Conservation (phyloP, 1,140 invertebrate species). For the Drosophila fuyamai region DNA sequence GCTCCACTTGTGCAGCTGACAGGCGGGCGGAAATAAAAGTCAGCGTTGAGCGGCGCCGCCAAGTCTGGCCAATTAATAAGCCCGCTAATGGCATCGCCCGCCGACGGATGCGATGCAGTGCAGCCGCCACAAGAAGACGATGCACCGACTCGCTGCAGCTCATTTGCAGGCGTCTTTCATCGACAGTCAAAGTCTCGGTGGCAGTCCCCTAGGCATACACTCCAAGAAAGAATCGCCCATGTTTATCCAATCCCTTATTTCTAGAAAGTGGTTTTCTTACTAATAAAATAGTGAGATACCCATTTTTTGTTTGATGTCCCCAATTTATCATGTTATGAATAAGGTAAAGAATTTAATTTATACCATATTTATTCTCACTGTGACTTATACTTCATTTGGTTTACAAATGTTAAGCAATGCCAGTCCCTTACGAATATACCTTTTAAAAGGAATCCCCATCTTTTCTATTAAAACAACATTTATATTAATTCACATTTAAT, state of each 20-base stretch:
- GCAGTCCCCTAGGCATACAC: neutral
- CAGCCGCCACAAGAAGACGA: neutral
- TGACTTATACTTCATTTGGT: too few relatives aligned
- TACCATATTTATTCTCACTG: too few relatives aligned
- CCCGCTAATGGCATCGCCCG: constrained; percentile 66
- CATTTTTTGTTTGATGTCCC: too few relatives aligned
- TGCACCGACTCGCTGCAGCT: constrained; percentile 32
- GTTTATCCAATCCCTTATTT: too few relatives aligned
- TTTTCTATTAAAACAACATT: too few relatives aligned
- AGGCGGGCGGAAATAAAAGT: constrained; percentile 63
- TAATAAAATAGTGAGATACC: too few relatives aligned
- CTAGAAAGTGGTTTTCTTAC: neutral
- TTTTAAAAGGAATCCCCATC: too few relatives aligned
- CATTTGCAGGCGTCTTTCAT: constrained; percentile 51
- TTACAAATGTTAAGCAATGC: too few relatives aligned
- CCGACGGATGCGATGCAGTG: constrained; percentile 50
- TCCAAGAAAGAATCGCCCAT: neutral
- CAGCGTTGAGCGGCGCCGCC: constrained; percentile 16
- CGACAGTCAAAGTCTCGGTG: neutral
- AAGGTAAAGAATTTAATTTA: too few relatives aligned
- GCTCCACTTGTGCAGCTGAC: constrained; percentile 53
- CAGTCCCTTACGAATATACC: too few relatives aligned
- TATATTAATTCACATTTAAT: too few relatives aligned
- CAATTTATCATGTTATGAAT: too few relatives aligned
- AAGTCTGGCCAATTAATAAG: constrained; percentile 72